Evolutionary conservation across 1,140 invertebrate species (phyloP), one percentile per base, ranked within the genome.

Genomic region (Neocloeon triangulifer): DNA sequence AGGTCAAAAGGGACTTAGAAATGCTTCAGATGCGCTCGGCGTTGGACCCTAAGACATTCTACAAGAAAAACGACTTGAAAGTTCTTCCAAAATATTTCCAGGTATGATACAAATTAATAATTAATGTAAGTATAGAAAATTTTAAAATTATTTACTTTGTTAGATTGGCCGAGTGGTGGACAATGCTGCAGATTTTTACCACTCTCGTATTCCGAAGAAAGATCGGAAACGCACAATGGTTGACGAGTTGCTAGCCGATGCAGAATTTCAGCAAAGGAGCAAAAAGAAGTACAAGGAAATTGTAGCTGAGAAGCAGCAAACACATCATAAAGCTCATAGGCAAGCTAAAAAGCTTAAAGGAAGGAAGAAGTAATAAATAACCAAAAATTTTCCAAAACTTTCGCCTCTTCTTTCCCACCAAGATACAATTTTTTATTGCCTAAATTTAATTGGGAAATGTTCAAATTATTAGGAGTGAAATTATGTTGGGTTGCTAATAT

Each of bases 21-120:
- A 52, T 92, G 4, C 49, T 97, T 1, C 73, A 81, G 54, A 91
- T 95, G 85, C 67, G 91, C 46, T 75, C 77, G n/a, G 77, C 68
- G 4, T 55, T 95, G 3, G 77, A 96, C 60, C 75, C 82, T 0
- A 92, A 91, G 52, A 69, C 69, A 32, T 94, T 94, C 46, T 95
- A 92, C 52, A 94, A 92, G 50, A 79, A 80, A 40, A 88, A 84
- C 51, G 82, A 89, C 48, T 60, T 75, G 21, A 73, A 80, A 55
- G 66, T 64, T 2, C 44, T 86, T 19, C 85, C 86, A 0, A 94
- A 92, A 59, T 91, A 84, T 49, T 94, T 95, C 49, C 78, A 88
- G 56, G 74, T 78, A 50, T 48, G 42, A 19, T 35, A 10, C 12
- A 4, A 29, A 16, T 10, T 29, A n/a, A n/a, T 19, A 8, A 15